Percentiles rank a stretch among this genome's conserved stretches.
Conservation (phyloP, 2,797 vertebrate genomes). For the Poecilia wingei region DNA sequence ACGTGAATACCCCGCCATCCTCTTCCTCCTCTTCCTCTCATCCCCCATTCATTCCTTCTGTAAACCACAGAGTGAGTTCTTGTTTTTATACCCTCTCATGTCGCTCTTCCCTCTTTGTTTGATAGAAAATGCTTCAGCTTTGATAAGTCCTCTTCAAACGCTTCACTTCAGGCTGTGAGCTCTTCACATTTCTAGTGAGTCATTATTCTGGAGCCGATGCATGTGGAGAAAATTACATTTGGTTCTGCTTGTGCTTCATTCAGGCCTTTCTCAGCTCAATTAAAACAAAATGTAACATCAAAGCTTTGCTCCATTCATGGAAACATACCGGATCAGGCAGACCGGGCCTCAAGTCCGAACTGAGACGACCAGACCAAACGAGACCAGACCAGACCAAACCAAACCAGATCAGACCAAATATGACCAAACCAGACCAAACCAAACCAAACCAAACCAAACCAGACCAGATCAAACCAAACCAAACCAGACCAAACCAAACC, state of each 20-base stretch:
- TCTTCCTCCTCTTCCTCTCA: background rate
- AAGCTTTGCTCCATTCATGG: background rate
- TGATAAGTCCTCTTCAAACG: background rate
- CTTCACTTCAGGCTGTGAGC: background rate
- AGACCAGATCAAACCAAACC: too few species aligned
- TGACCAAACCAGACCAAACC: too few species aligned
- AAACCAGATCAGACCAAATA: too few species aligned
- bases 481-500: too few species aligned
- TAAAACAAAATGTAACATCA: too few species aligned
- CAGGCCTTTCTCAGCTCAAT: background rate
- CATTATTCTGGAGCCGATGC: background rate
- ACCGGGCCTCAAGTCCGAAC: background rate
- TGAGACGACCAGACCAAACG: background rate
- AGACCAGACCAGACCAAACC: too few species aligned
- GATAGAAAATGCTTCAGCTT: background rate
- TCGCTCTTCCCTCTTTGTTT: background rate
- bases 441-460: too few species aligned
- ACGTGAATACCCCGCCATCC: slow-evolving; percentile 16
- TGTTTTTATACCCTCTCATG: slow-evolving; percentile 24
- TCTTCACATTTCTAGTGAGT: background rate
- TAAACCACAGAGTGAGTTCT: slow-evolving; percentile 41
- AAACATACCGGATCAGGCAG: background rate
- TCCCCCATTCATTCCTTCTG: slow-evolving; percentile 16
- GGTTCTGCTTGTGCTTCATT: background rate
- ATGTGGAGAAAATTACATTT: background rate